Conservation (phyloP, 2,888 invertebrate genomes). For the Bhutanitis thaidina region DNA sequence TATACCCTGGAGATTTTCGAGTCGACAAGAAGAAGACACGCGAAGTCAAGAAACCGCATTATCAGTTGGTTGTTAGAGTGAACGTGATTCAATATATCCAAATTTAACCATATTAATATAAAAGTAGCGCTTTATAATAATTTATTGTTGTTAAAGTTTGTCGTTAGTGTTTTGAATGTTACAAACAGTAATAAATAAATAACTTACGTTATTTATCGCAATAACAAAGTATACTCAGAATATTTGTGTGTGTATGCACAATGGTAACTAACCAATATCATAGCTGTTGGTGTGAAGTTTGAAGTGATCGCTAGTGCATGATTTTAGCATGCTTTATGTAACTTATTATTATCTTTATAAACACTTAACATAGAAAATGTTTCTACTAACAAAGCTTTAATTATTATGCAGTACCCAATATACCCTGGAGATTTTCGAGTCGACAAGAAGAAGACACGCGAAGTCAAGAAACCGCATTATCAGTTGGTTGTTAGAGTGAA, state of each 20-base stretch:
- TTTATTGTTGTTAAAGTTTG: slow-evolving; percentile 44
- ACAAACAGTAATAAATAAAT: slow-evolving; percentile 12
- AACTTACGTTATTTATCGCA: slow-evolving; percentile 10
- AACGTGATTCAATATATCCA: slow-evolving; percentile 50
- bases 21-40: slow-evolving; percentile 76
- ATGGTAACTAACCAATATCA: slow-evolving; percentile 27
- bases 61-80: slow-evolving; percentile 80
- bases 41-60: slow-evolving; percentile 78
- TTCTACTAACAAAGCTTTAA: slow-evolving; percentile 73
- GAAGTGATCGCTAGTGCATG: slow-evolving; percentile 18
- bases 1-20: slow-evolving; percentile 80
- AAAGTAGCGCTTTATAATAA: slow-evolving; percentile 56
- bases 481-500: slow-evolving; percentile 79
- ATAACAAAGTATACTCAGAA: slow-evolving; percentile 1
- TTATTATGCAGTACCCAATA: slow-evolving; percentile 81
- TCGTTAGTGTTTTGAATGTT: slow-evolving; percentile 23
- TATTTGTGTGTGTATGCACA: slow-evolving; percentile 9
- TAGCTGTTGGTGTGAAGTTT: slow-evolving; percentile 44
- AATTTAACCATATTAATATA: slow-evolving; percentile 54
- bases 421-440: slow-evolving; percentile 80
- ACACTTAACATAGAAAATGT: slow-evolving; percentile 23
- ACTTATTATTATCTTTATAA: slow-evolving; percentile 6
- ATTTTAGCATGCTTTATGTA: slow-evolving; percentile 9
- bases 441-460: slow-evolving; percentile 75
- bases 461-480: slow-evolving; percentile 79